phyloP scores from a whole-genome alignment of 2,888 invertebrate species.

The Eilema griseolum region DNA sequence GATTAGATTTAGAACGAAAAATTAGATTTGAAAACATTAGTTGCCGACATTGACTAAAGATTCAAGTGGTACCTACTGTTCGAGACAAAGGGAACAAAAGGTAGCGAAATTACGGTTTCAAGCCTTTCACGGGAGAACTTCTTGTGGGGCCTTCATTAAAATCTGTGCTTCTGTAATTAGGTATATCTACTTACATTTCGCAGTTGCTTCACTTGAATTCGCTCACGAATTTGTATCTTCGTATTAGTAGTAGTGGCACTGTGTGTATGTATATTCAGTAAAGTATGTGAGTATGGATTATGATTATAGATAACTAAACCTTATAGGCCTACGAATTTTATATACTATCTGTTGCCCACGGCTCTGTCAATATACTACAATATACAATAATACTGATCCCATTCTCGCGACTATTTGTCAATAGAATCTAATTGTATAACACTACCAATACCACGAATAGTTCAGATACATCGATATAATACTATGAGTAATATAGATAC shows the following conservation, averaged over 20 bases:
- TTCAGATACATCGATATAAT: too few species aligned
- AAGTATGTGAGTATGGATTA: neutral
- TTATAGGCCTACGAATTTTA: neutral
- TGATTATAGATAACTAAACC: too few species aligned
- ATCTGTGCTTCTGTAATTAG: conserved; percentile 65
- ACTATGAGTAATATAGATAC: too few species aligned
- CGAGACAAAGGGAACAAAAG: conserved; percentile 72
- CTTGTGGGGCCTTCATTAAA: conserved; percentile 69
- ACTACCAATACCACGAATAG: too few species aligned
- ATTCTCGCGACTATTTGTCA: too few species aligned
- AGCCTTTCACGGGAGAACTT: conserved; percentile 63
- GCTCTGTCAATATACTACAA: too few species aligned
- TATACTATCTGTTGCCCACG: too few species aligned
- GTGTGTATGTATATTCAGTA: neutral
- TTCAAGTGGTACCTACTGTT: conserved; percentile 53
- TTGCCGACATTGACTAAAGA: conserved; percentile 49
- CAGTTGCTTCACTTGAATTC: conserved; percentile 46
- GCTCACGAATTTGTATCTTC: conserved; percentile 21
- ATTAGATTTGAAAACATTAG: conserved; percentile 37
- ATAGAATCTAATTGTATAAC: too few species aligned
- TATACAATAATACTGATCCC: too few species aligned
- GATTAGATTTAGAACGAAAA: conserved; percentile 25
- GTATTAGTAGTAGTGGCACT: neutral
- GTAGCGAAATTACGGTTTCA: conserved; percentile 67
- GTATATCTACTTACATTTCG: conserved; percentile 48